Evolutionary conservation across 2,113 vertebrate species (phyloP).

Genomic region (Pantherophis guttatus): DNA sequence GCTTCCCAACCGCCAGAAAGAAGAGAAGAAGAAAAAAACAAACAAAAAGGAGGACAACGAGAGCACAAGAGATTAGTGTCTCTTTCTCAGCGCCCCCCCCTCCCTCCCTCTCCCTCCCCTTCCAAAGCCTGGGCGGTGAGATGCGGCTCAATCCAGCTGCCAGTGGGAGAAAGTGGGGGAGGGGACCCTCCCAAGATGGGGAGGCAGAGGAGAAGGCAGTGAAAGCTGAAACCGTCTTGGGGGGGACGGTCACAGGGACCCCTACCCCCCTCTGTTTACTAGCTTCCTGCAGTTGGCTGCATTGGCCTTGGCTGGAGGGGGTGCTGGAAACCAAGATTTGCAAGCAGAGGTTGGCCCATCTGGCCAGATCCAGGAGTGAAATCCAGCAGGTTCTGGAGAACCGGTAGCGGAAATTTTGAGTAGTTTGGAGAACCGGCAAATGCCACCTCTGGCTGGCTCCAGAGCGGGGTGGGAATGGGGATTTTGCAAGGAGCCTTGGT

Average conservation of each 20-base stretch:
- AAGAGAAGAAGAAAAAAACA: rapidly evolving
- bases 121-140: neutral
- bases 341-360: neutral
- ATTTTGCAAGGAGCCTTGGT: too few relatives aligned
- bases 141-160: neutral
- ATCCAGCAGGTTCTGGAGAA: too few relatives aligned
- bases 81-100: neutral
- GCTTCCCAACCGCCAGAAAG: neutral
- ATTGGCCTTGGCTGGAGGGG: neutral
- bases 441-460: too few relatives aligned
- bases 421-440: too few relatives aligned
- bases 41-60: neutral
- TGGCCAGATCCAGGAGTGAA: neutral
- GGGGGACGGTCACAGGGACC: too few relatives aligned
- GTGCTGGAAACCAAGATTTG: neutral
- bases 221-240: neutral
- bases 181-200: neutral
- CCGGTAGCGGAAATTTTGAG: too few relatives aligned
- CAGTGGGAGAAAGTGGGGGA: neutral
- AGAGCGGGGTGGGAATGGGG: too few relatives aligned
- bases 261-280: too few relatives aligned
- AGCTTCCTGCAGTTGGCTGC: neutral
- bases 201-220: neutral
- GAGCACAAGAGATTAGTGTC: neutral
- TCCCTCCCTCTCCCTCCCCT: neutral